Conservation (phyloP, 2,888 invertebrate genomes). For the Hypsopygia costalis region DNA sequence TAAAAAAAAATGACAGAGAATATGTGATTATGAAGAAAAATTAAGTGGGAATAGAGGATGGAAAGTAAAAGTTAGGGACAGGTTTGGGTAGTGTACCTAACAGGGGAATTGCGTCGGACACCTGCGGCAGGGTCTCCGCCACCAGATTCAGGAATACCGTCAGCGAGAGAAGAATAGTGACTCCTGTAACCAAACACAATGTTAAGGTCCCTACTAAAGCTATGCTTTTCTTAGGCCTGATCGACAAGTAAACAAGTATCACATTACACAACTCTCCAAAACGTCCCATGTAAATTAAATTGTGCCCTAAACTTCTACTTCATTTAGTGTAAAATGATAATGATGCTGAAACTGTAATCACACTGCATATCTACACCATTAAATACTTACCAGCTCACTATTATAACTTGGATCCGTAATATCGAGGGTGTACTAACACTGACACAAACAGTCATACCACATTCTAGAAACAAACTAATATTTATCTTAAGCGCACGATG, state of each 20-base stretch:
- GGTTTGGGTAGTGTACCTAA: conserved; percentile 91
- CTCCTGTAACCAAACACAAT: conserved; percentile 93
- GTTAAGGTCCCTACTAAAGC: conserved; percentile 65
- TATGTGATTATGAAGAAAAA: conserved; percentile 45
- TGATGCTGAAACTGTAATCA: conserved; percentile 22
- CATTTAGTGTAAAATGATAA: conserved; percentile 23
- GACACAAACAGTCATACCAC: conserved; percentile 49
- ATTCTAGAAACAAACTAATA: conserved; percentile 51
- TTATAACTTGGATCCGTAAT: conserved; percentile 17
- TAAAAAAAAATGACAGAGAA: conserved; percentile 39
- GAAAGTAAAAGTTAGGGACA: conserved; percentile 50
- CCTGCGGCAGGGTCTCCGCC: conserved; percentile 99
- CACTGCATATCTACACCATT: conserved; percentile 29
- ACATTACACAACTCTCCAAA: conserved; percentile 42
- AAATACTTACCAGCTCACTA: conserved; percentile 36
- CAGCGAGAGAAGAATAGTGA: conserved; percentile 99
- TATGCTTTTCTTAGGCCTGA: not conserved
- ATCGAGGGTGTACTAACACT: conserved; percentile 32
- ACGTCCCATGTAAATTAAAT: not conserved
- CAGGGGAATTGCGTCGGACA: conserved; percentile 99
- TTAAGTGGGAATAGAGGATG: conserved; percentile 47
- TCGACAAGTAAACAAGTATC: not conserved
- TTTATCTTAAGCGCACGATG: conserved; percentile 41
- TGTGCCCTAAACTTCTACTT: not conserved
- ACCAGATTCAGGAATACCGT: conserved; percentile 99